These are phyloP conservation scores for Phrynosoma blainvillii DNA, from an alignment of 2,113 vertebrate species.

Conservation along the genomic window DNA sequence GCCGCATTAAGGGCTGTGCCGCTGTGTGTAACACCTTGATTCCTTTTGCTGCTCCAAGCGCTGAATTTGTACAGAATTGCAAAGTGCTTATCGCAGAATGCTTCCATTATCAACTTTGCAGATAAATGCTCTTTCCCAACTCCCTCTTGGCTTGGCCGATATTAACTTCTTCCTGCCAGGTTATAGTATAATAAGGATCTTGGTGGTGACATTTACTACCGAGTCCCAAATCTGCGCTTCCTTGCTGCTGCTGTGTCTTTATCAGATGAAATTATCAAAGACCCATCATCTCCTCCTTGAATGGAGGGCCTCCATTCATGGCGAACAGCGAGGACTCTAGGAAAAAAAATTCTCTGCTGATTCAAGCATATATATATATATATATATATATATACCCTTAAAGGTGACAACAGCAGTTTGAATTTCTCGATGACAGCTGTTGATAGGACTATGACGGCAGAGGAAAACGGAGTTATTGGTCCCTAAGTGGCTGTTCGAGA, in stretches of 20 bases:
- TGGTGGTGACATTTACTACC: not conserved
- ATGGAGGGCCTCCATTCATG: not conserved
- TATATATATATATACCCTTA: too few species aligned
- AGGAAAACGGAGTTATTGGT: not conserved
- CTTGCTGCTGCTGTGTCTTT: not conserved
- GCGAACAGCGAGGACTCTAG: not conserved
- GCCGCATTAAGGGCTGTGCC: not conserved
- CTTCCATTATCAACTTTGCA: conserved; percentile 17
- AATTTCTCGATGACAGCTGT: not conserved
- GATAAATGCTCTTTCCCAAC: not conserved
- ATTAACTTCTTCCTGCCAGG: not conserved
- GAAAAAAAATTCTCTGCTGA: not conserved
- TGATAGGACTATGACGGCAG: not conserved
- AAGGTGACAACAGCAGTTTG: not conserved
- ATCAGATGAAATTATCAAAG: not conserved
- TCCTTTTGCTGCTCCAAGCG: not conserved
- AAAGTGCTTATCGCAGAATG: conserved; percentile 12
- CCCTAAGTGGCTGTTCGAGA: not conserved
- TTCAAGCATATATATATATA: too few species aligned
- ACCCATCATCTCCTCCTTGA: not conserved
- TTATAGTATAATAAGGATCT: not conserved
- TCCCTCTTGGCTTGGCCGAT: not conserved
- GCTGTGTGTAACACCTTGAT: not conserved
- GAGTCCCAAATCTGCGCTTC: not conserved
- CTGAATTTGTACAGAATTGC: not conserved